Conservation (phyloP, 2,113 vertebrate genomes). For the Gadus macrocephalus region DNA sequence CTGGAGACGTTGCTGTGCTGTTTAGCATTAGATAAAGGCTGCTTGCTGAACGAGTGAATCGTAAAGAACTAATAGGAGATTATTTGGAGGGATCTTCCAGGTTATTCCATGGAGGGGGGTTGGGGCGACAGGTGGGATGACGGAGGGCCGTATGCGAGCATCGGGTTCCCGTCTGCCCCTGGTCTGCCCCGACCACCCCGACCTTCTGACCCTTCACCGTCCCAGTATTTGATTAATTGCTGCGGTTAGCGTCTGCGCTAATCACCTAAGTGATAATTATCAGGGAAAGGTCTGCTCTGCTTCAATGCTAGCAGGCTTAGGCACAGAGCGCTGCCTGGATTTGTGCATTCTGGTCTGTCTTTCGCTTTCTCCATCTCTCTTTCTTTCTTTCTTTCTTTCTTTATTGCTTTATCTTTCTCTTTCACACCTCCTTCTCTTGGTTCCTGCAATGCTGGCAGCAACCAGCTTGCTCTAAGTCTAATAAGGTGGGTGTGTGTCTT, state of each 20-base stretch:
- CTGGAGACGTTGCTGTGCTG: no score
- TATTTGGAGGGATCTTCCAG: constrained; percentile 37
- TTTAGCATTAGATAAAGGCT: no score
- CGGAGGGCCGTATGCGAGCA: constrained; percentile 6
- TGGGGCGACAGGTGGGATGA: constrained; percentile 4
- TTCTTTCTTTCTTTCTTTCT: no score
- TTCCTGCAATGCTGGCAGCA: constrained; percentile 30
- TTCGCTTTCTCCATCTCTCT: no score
- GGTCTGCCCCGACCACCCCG: constrained; percentile 21
- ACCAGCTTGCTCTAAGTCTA: constrained; percentile 25
- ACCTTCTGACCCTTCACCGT: constrained; percentile 37
- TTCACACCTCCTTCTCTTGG: neutral
- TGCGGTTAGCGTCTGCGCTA: constrained; percentile 16
- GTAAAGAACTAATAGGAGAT: constrained; percentile 31
- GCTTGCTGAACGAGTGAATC: no score
- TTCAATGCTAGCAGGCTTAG: constrained; percentile 18
- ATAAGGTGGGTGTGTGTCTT: neutral
- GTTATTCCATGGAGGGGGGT: neutral
- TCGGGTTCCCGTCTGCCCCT: constrained; percentile 21
- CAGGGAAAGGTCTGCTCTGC: constrained; percentile 22
- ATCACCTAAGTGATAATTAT: constrained; percentile 52
- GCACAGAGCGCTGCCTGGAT: neutral
- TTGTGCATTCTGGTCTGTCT: no score
- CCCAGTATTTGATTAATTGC: constrained; percentile 44
- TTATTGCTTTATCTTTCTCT: no score